Base-by-base conservation (phyloP, 2,888 invertebrate species). In the Anthophora plumipes region DNA sequence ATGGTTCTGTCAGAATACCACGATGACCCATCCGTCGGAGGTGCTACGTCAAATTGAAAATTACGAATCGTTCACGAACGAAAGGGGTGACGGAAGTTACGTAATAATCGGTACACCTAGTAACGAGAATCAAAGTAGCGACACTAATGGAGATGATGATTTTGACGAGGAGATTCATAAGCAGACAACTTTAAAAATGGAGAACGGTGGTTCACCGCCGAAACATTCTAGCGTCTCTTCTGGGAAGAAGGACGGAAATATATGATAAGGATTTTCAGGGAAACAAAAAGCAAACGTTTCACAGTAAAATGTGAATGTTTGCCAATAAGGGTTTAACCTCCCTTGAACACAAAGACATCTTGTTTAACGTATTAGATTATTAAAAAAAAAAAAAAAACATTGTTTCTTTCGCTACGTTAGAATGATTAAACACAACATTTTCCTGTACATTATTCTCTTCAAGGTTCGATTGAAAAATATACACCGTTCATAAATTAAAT, bases 1-100 rank as follows among this genome's bases (percentile, higher is more conserved):
- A 25, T 91, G 90, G 89, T 89, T 54, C 78, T 86, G 60, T 37
- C 85, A 17, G 59, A 72, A 48, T 25, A 39, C 46, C 17, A 9
- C 63, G 22, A 20, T 54, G 12, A 17, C 60, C 7, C 82, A 67
- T 69, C 71, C 77, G 52, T 68, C 71, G 55, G 79, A 81, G 1
- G 48, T 81, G 12, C 66, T 83, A 0, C 81, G 59, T 61, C 80
- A 77, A 57, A 70, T 48, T 9, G 71, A 66, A 9, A 69, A 39
- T 12, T 78, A 57, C 54, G 66, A 80, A 6, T 20, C 66, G 14
- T 50, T 80, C 0, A 20, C 69, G 2, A 75, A n/a, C 66, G 77
- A 80, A 37, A 75, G 39, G 17, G 55, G 11, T 7, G 68, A 66
- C 14, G 63, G 60, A 25, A 78, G 71, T 14, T 83, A 82, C 54